These are phyloP conservation scores for Protophormia terraenovae DNA, from an alignment of 2,888 invertebrate species.

Conservation along the genomic window DNA sequence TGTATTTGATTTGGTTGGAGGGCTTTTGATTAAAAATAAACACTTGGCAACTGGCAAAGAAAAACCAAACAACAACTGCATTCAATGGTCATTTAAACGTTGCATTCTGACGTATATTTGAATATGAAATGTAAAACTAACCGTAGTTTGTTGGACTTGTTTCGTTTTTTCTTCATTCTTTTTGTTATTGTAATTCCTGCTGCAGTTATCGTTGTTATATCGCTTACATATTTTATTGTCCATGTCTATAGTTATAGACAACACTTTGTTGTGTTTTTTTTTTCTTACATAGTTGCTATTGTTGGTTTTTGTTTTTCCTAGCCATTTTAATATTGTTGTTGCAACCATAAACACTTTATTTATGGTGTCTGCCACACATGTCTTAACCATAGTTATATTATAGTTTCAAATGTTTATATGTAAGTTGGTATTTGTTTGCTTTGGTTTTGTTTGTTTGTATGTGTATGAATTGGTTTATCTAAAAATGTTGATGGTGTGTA, in stretches of 20 bases:
- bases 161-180: background rate
- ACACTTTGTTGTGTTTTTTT: background rate
- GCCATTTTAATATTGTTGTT: slow-evolving; percentile 27
- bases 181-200: slow-evolving; percentile 7
- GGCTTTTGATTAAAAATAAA: background rate
- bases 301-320: background rate
- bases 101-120: slow-evolving; percentile 3
- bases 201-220: slow-evolving; percentile 18
- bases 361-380: slow-evolving; percentile 56
- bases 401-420: background rate
- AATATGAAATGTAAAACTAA: slow-evolving; percentile 36
- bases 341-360: slow-evolving; percentile 57
- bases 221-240: slow-evolving; percentile 29
- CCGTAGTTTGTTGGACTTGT: slow-evolving; percentile 5
- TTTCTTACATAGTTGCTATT: slow-evolving; percentile 10
- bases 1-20: slow-evolving; percentile 8
- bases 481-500: slow-evolving; percentile 19
- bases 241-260: slow-evolving; percentile 37
- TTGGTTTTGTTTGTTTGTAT: background rate
- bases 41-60: background rate
- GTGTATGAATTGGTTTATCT: background rate
- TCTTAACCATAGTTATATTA: slow-evolving; percentile 45
- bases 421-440: background rate
- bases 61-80: background rate
- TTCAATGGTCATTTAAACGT: background rate